Evolutionary conservation across 2,797 vertebrate genomes (phyloP).

Genomic region (Aplochiton taeniatus): DNA sequence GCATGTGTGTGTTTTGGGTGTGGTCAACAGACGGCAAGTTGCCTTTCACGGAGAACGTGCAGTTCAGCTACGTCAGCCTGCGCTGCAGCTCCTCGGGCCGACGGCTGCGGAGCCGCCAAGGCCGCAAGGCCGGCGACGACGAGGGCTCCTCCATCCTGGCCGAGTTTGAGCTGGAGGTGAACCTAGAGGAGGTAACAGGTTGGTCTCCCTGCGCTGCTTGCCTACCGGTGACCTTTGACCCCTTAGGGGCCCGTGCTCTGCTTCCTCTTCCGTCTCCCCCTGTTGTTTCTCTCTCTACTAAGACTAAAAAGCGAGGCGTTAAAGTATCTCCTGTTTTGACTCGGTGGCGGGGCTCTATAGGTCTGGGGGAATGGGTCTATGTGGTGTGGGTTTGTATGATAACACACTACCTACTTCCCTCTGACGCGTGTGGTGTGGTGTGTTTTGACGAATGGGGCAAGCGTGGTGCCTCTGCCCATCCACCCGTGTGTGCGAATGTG

Average conservation of each 20-base stretch:
- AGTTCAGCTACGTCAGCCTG: slow-evolving; percentile 91
- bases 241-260: slow-evolving; percentile 25
- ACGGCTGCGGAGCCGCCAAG: slow-evolving; percentile 75
- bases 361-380: background rate
- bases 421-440: background rate
- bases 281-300: slow-evolving; percentile 44
- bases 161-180: slow-evolving; percentile 94
- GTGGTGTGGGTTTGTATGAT: background rate
- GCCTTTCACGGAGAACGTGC: slow-evolving; percentile 86
- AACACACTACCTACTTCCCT: no score
- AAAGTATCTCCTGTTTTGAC: slow-evolving; percentile 99
- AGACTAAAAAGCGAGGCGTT: slow-evolving; percentile 51
- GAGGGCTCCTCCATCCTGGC: slow-evolving; percentile 86
- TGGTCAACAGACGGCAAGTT: slow-evolving; percentile 84
- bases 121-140: slow-evolving; percentile 78
- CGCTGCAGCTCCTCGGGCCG: slow-evolving; percentile 84
- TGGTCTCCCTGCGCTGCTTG: slow-evolving; percentile 84
- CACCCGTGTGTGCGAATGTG: background rate
- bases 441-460: slow-evolving; percentile 4
- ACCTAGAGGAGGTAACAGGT: slow-evolving; percentile 99
- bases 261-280: slow-evolving; percentile 44
- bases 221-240: slow-evolving; percentile 41
- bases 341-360: slow-evolving; percentile 40
- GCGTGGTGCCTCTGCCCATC: slow-evolving; percentile 10
- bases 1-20: slow-evolving; percentile 7